Evolutionary conservation across 2,797 vertebrate genomes (phyloP).

Genomic region (Acrocephalus scirpaceus): DNA sequence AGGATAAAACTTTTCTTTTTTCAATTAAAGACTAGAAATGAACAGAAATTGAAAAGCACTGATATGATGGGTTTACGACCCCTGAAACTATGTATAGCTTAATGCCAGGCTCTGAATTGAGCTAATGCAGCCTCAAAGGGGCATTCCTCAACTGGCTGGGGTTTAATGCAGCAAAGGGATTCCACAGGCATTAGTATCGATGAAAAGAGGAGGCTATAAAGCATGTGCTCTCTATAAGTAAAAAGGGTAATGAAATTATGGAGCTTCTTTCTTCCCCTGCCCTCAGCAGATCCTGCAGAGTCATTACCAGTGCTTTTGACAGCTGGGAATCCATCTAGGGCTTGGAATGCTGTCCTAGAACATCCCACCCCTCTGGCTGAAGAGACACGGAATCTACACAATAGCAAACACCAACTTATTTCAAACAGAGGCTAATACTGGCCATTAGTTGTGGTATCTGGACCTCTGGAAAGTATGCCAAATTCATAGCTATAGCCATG

Average conservation of each 20-base stretch:
- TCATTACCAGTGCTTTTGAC: not conserved
- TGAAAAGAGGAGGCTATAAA: not conserved
- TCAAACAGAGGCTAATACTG: not conserved
- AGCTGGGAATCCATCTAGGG: not conserved
- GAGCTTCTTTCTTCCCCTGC: not conserved
- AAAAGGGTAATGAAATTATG: not conserved
- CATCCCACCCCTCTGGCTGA: not conserved
- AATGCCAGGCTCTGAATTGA: not conserved
- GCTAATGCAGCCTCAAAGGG: not conserved
- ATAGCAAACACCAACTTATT: rapidly evolving
- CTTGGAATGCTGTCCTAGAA: not conserved
- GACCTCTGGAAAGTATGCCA: not conserved
- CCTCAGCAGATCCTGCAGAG: not conserved
- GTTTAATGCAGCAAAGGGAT: not conserved
- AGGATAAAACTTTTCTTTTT: not conserved
- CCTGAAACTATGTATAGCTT: not conserved
- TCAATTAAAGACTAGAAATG: not conserved
- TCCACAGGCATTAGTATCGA: not conserved
- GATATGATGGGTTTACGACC: not conserved
- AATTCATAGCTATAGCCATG: not conserved
- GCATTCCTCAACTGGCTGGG: not conserved
- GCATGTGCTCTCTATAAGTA: not conserved
- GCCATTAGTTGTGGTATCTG: not conserved
- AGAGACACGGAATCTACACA: not conserved
- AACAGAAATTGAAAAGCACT: not conserved